phyloP scores from a whole-genome alignment of 1,140 invertebrate genomes.

The Heliconius nattereri region DNA sequence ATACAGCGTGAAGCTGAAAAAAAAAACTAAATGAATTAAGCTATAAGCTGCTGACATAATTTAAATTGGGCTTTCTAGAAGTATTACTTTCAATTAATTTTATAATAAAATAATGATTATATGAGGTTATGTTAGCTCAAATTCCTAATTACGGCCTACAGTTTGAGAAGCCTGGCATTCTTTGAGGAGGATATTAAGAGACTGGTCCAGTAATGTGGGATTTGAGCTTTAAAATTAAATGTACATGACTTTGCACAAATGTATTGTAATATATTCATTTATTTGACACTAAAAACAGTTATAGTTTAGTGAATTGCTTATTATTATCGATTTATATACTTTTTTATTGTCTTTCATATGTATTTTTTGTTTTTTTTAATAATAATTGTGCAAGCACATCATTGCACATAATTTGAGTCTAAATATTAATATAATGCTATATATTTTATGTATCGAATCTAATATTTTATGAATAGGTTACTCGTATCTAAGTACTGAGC shows the following conservation, averaged over 20 bases:
- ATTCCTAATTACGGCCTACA: not conserved
- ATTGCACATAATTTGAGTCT: conserved; percentile 13
- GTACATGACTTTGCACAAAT: conserved; percentile 56
- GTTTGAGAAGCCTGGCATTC: not conserved
- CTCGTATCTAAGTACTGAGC: conserved; percentile 17
- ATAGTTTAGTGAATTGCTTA: not conserved
- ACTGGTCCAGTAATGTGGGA: not conserved
- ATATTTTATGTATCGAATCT: conserved; percentile 27
- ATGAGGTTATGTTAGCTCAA: not conserved
- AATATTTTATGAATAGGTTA: conserved; percentile 26
- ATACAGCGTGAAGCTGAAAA: too few species aligned
- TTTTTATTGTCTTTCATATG: not conserved
- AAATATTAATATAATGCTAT: conserved; percentile 16
- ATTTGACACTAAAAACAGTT: not conserved
- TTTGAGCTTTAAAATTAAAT: conserved; percentile 42
- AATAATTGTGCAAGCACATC: conserved; percentile 15
- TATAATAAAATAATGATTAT: not conserved
- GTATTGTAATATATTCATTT: conserved; percentile 36
- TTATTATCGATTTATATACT: conserved; percentile 8
- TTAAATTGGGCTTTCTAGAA: not conserved
- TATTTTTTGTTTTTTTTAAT: not conserved
- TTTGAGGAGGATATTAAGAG: not conserved
- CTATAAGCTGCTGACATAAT: not conserved
- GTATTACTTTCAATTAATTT: not conserved
- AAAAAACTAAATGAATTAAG: not conserved